phyloP scores from a whole-genome alignment of 2,113 vertebrate genomes.

The Upupa epops region DNA sequence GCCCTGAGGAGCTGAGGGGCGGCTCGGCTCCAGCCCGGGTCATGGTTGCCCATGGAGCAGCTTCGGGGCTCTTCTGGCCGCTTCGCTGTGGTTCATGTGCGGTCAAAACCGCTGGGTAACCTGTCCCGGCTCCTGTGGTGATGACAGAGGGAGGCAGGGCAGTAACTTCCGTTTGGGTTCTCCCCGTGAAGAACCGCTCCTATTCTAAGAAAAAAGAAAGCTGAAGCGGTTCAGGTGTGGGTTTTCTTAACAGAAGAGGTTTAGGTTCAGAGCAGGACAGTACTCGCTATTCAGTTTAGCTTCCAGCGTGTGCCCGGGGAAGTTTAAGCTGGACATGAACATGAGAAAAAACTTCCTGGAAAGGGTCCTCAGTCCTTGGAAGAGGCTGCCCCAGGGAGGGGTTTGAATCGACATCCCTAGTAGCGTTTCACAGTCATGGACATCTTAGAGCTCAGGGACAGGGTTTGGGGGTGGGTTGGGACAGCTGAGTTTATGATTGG shows the following conservation, averaged over 20 bases:
- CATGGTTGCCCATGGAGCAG: not conserved
- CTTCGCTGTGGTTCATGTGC: not conserved
- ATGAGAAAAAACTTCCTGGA: no score
- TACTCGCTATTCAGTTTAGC: rapidly evolving
- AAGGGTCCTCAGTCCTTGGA: no score
- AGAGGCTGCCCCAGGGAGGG: no score
- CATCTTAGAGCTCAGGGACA: no score
- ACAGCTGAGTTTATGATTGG: no score
- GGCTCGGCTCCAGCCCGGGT: not conserved
- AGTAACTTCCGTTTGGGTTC: not conserved
- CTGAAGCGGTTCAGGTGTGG: not conserved
- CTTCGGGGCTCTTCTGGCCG: not conserved
- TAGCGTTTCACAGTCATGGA: no score
- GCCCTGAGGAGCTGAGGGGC: not conserved
- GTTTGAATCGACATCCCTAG: no score
- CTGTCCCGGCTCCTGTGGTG: not conserved
- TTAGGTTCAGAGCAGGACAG: rapidly evolving
- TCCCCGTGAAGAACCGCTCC: rapidly evolving
- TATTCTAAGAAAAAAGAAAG: not conserved
- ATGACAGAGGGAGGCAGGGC: rapidly evolving
- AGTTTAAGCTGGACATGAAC: no score
- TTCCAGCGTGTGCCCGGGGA: not conserved
- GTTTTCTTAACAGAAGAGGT: not conserved
- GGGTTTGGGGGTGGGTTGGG: no score
- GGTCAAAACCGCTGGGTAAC: not conserved